Evolutionary conservation across 2,113 vertebrate genomes (phyloP), one percentile per base, ranked within the genome.

Genomic region (Lycocorax pyrrhopterus): DNA sequence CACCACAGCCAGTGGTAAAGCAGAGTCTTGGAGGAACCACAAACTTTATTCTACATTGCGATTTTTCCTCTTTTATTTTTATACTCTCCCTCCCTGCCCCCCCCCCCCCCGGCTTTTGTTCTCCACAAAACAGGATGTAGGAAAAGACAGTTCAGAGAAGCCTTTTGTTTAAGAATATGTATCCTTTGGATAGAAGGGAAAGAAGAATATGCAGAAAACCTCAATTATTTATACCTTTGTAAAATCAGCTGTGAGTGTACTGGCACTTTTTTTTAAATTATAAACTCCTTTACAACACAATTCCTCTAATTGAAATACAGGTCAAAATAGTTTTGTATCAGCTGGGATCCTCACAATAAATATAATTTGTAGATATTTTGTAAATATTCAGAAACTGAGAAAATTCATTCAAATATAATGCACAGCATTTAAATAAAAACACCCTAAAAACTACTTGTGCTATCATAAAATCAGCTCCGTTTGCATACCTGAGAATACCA

Each of bases 401-500:
- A 64, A 16, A 63, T 1, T 58, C 2, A 39, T 73, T 95, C 19
- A 72, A 80, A 55, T 25, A 30, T 46, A 60, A 90, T 66, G 9
- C n/a, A 69, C 23, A 76, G 3, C 22, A 69, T 69, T 94, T 83
- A 90, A 90, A 95, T 85, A 62, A 80, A 91, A 66, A 13, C 35
- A 76, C 33, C 43, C 27, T 55, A 62, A 69, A 33, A 90, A 27
- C 22, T 77, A 46, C 35, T 75, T 33, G 11, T 32, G 11, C 26
- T 84, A 6, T 43, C 37, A 43, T 86, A 92, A 92, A 94, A 76
- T 58, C 74, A 78, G 23, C 27, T 90, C 59, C 16, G 16, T 67
- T 60, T 88, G 26, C 58, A 71, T 90, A 93, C 53, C 82, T 90
- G 75, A 77, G 79, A 77, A 62, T 59, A 88, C 58, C 85, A 62